phyloP scores from a whole-genome alignment of 2,113 vertebrate species.

The Nibea albiflora region DNA sequence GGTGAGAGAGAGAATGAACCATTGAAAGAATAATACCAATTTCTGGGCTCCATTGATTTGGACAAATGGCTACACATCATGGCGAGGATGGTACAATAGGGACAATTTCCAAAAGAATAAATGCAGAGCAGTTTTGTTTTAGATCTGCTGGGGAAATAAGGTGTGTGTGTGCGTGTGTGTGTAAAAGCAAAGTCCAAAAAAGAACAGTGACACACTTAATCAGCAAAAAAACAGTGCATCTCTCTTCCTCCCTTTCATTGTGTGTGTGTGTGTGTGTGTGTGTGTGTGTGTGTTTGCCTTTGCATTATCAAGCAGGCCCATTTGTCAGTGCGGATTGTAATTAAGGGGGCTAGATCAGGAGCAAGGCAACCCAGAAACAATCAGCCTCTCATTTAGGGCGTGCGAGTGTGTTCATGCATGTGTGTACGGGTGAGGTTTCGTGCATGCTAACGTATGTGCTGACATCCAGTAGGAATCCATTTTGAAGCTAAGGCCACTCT shows the following conservation, averaged over 20 bases:
- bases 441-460: constrained; percentile 34
- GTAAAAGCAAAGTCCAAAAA: constrained; percentile 34
- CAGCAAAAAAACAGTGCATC: constrained; percentile 52
- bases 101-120: constrained; percentile 57
- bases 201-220: constrained; percentile 52
- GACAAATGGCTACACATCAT: constrained; percentile 67
- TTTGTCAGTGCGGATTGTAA: constrained; percentile 78
- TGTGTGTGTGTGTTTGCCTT: constrained; percentile 13
- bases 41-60: constrained; percentile 73
- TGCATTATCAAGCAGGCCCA: constrained; percentile 68
- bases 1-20: constrained; percentile 50
- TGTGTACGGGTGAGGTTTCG: constrained; percentile 9
- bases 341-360: constrained; percentile 57
- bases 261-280: constrained; percentile 11
- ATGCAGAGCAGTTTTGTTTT: constrained; percentile 55
- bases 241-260: constrained; percentile 10
- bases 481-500: constrained; percentile 47
- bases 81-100: constrained; percentile 50
- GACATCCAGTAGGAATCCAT: constrained; percentile 47
- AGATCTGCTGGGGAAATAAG: constrained; percentile 33
- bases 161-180: constrained; percentile 3
- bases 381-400: constrained; percentile 68
- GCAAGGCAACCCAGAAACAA: constrained; percentile 71
- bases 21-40: constrained; percentile 66
- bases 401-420: constrained; percentile 26